These are phyloP conservation scores for Drosophila lutescens DNA, from an alignment of 2,888 invertebrate genomes.

Conservation along the genomic window DNA sequence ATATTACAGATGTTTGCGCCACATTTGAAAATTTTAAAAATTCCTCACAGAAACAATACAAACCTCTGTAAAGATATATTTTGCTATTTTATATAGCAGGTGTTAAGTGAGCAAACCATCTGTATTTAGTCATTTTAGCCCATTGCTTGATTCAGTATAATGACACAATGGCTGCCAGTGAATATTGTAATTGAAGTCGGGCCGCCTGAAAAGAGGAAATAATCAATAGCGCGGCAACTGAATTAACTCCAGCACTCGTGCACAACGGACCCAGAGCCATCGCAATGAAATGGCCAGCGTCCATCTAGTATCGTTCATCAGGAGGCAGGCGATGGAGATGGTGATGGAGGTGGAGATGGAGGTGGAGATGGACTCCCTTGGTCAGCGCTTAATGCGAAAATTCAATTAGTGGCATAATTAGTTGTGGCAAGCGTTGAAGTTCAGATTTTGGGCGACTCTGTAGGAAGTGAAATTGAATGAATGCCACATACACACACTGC, in stretches of 20 bases:
- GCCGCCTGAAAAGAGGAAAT: conserved; percentile 35
- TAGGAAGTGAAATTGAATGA: conserved; percentile 38
- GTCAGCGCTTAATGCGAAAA: conserved; percentile 77
- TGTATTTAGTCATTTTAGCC: conserved; percentile 15
- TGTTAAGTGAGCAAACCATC: conserved; percentile 6
- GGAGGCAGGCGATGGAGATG: conserved; percentile 5
- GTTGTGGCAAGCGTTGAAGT: conserved; percentile 80
- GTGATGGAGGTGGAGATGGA: conserved; percentile 11
- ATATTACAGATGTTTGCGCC: too few relatives aligned
- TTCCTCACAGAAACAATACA: too few relatives aligned
- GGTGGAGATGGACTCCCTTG: conserved; percentile 34
- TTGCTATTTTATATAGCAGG: not conserved
- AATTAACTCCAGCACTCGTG: conserved; percentile 70
- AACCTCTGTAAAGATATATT: too few relatives aligned
- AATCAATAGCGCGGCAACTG: conserved; percentile 70
- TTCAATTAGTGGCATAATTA: conserved; percentile 83
- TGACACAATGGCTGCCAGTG: conserved; percentile 34
- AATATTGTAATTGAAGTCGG: conserved; percentile 51
- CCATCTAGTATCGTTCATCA: conserved; percentile 30
- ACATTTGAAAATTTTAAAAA: too few relatives aligned
- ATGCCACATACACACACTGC: conserved; percentile 30
- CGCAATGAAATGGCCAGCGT: conserved; percentile 35
- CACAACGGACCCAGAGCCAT: conserved; percentile 38
- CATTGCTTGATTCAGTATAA: conserved; percentile 14
- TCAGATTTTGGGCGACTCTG: conserved; percentile 67